These are phyloP conservation scores for Temnothorax nylanderi DNA, from an alignment of 1,140 invertebrate genomes.

Conservation along the genomic window DNA sequence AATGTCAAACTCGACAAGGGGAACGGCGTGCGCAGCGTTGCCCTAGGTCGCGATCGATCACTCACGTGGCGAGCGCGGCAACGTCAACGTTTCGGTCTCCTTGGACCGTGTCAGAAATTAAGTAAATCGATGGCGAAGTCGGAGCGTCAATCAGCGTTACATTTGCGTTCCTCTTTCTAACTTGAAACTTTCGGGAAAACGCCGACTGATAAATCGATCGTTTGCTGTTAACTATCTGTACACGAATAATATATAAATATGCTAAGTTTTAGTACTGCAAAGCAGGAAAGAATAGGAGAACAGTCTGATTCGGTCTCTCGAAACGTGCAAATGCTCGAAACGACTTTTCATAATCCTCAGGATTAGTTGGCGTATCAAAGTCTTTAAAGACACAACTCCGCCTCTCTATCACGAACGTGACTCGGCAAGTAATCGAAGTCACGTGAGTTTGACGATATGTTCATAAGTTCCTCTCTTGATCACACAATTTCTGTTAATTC, in stretches of 20 bases:
- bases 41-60: slow-evolving; percentile 59
- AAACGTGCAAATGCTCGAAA: not conserved
- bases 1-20: not conserved
- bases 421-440: slow-evolving; percentile 29
- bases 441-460: slow-evolving; percentile 19
- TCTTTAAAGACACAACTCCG: slow-evolving; percentile 18
- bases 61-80: slow-evolving; percentile 55
- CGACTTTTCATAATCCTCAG: slow-evolving; percentile 9
- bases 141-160: slow-evolving; percentile 3
- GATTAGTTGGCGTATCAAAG: not conserved
- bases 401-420: slow-evolving; percentile 12
- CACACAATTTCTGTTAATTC: not conserved
- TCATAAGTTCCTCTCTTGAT: not conserved
- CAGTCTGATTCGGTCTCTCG: not conserved
- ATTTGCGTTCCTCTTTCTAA: slow-evolving; percentile 5
- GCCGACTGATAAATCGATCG: not conserved
- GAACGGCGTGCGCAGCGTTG: slow-evolving; percentile 40
- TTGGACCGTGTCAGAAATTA: slow-evolving; percentile 25
- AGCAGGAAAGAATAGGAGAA: not conserved
- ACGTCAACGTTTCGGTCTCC: slow-evolving; percentile 26
- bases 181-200: not conserved
- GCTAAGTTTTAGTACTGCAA: not conserved
- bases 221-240: not conserved
- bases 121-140: slow-evolving; percentile 20
- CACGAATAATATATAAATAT: slow-evolving; percentile 1